Evolutionary conservation across 1,140 invertebrate species (phyloP).

Genomic region (Bombyx mandarina): DNA sequence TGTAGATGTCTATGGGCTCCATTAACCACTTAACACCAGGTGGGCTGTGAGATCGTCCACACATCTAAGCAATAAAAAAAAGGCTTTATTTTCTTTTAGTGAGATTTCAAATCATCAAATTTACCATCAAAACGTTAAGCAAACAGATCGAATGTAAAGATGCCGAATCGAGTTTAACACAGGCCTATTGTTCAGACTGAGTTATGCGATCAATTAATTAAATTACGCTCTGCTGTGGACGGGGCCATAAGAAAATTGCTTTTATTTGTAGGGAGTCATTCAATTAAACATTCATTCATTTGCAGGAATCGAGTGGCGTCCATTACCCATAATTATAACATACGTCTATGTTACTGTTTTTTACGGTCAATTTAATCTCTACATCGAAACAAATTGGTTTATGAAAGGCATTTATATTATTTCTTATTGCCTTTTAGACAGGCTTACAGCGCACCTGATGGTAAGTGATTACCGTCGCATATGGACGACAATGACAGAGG

Average conservation of each 20-base stretch:
- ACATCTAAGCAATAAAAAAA: too few relatives aligned
- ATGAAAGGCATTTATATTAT: too few relatives aligned
- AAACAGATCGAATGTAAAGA: conserved; percentile 5
- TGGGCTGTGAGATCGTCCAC: too few relatives aligned
- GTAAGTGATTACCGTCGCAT: too few relatives aligned
- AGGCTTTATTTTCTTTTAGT: too few relatives aligned
- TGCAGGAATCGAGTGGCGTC: conserved; percentile 37
- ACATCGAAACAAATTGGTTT: too few relatives aligned
- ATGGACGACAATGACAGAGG: too few relatives aligned
- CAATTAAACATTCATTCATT: conserved; percentile 57
- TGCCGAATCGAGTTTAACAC: neutral
- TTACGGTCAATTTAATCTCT: too few relatives aligned
- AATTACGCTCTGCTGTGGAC: conserved; percentile 39
- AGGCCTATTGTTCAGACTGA: conserved; percentile 45
- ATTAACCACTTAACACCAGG: too few relatives aligned
- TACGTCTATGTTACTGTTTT: neutral
- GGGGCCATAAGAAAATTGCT: conserved; percentile 52
- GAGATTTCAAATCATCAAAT: neutral
- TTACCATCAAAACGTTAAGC: neutral
- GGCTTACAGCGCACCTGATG: too few relatives aligned
- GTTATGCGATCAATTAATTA: conserved; percentile 51
- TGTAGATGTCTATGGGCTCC: too few relatives aligned
- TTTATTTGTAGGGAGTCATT: conserved; percentile 55
- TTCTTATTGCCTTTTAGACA: too few relatives aligned
- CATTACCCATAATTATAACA: conserved; percentile 51